Evolutionary conservation across 2,797 vertebrate species (phyloP).

Genomic region (Allobates femoralis): DNA sequence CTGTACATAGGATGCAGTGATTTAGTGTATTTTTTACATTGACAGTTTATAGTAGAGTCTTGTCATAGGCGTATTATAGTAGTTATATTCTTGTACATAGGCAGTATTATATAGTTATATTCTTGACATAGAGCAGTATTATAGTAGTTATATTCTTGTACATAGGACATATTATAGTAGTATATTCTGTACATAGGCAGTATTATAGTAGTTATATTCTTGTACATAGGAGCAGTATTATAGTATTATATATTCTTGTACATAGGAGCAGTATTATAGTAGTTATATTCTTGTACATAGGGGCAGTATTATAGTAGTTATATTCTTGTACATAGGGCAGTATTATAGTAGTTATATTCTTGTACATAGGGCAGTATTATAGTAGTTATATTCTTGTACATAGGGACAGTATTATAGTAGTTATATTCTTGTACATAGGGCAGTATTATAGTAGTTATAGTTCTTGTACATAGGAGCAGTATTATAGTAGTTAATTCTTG

Average conservation of each 20-base stretch:
- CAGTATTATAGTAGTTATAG: too few species aligned
- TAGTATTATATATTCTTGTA: constrained; percentile 3
- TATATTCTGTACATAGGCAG: constrained; percentile 4
- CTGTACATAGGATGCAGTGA: neutral
- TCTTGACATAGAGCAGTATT: constrained; percentile 1
- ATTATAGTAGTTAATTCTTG: constrained; percentile 4
- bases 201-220: constrained; percentile 9
- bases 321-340: neutral
- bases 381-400: constrained; percentile 5
- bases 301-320: constrained; percentile 5
- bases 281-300: constrained; percentile 11
- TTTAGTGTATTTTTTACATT: constrained; percentile 1
- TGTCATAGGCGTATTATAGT: neutral
- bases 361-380: neutral
- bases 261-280: neutral
- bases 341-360: constrained; percentile 13
- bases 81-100: neutral
- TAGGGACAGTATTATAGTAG: neutral
- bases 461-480: too few species aligned
- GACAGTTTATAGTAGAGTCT: constrained; percentile 3
- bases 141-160: constrained; percentile 8
- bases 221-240: constrained; percentile 4
- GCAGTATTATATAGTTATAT: constrained; percentile 7
- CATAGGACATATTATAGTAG: neutral
- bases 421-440: constrained; percentile 2